These are phyloP conservation scores for Anthoscopus minutus DNA, from an alignment of 2,113 vertebrate genomes.

Conservation along the genomic window DNA sequence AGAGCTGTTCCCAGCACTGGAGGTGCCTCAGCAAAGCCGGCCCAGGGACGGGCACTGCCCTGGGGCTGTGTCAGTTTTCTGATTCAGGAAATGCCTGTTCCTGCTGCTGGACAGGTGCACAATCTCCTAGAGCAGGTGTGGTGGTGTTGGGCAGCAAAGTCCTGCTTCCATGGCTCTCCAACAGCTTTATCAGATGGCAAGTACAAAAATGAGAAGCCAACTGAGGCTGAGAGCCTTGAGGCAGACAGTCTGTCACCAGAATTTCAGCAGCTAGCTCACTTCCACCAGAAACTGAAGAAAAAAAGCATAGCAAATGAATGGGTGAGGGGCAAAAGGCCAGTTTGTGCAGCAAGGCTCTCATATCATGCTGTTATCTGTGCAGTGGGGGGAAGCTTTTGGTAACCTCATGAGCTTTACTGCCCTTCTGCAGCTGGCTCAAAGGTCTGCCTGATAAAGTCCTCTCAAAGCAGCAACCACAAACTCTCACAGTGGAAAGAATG, in stretches of 20 bases:
- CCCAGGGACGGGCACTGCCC: neutral
- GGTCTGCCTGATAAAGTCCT: too few species aligned
- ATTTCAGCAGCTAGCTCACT: neutral
- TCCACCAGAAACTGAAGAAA: neutral
- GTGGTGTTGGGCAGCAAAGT: rapidly evolving
- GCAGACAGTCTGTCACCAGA: rapidly evolving
- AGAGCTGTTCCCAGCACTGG: neutral
- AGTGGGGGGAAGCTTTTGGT: rapidly evolving
- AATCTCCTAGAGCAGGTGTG: neutral
- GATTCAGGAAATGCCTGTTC: neutral
- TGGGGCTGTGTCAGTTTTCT: neutral
- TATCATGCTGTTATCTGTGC: rapidly evolving
- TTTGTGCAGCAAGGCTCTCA: neutral
- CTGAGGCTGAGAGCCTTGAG: neutral
- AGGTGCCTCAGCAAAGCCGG: neutral
- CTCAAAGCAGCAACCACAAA: neutral
- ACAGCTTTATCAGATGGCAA: rapidly evolving
- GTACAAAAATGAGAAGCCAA: neutral
- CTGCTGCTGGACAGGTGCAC: neutral
- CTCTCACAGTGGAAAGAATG: rapidly evolving
- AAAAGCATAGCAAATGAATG: neutral
- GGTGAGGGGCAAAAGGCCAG: rapidly evolving
- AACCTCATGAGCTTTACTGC: neutral
- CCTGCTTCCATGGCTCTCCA: rapidly evolving
- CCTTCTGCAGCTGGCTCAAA: neutral